Evolutionary conservation across 2,797 vertebrate species (phyloP).

Genomic region (Rhinogobio ventralis): DNA sequence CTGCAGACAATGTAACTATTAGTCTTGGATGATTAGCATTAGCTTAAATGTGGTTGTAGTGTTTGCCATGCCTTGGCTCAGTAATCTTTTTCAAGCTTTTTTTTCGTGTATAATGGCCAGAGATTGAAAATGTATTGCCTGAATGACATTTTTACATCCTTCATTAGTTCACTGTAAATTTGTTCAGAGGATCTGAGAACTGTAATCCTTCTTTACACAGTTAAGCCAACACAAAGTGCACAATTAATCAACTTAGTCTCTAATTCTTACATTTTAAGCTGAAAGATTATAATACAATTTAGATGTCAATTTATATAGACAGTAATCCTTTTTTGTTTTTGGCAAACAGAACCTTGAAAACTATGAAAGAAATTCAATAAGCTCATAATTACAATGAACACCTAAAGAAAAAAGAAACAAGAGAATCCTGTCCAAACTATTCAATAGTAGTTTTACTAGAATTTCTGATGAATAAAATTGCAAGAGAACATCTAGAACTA

Average conservation of each 20-base stretch:
- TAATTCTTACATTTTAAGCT: constrained; percentile 27
- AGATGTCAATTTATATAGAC: constrained; percentile 33
- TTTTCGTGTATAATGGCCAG: background rate
- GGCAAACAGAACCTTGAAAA: constrained; percentile 31
- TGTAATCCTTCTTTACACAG: constrained; percentile 8
- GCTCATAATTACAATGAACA: constrained; percentile 15
- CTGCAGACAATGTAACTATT: background rate
- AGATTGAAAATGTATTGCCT: background rate
- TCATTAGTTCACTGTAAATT: background rate
- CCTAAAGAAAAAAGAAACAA: background rate
- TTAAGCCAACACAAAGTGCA: constrained; percentile 21
- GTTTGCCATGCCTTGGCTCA: background rate
- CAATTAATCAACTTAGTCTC: constrained; percentile 30
- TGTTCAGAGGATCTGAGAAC: constrained; percentile 3
- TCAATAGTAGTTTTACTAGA: background rate
- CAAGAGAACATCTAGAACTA: background rate
- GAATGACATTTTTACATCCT: background rate
- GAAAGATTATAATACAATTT: constrained; percentile 31
- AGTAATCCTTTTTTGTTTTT: constrained; percentile 34
- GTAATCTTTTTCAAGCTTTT: background rate
- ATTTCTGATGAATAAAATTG: background rate
- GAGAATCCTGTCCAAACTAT: background rate
- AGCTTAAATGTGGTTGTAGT: background rate
- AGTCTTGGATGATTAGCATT: background rate
- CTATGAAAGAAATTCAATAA: constrained; percentile 21